Evolutionary conservation across 2,797 vertebrate species (phyloP), one percentile per base, ranked within the genome.

Genomic region (Anguilla pacifica): DNA sequence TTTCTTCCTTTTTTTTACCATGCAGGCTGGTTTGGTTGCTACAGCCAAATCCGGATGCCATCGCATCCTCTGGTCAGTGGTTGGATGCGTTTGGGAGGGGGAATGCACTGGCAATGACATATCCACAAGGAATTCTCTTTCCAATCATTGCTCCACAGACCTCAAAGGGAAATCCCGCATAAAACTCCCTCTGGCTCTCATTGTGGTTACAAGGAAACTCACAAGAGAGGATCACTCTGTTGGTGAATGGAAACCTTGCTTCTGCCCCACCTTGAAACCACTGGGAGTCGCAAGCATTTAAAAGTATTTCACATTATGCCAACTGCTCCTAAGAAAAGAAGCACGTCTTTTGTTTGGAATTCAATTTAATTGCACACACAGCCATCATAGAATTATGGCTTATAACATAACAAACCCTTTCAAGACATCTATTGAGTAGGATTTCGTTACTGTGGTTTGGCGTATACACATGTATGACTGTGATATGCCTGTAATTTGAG

Each of bases 351-450:
- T 59, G 57, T 59, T 59, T 59, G 57, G 57, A 59, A 59, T 59
- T 59, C 57, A 59, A 59, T 59, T 59, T 59, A 59, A 59, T 17
- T 59, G 57, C 57, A 59, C 17, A 59, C 57, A 70, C n/a, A 70
- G 64, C 64, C n/a, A 70, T 70, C 25, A 70, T 70, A n/a, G 25
- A 70, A 70, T 70, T 28, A 70, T 59, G 64, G 64, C 10, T 70
- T 70, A 70, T 28, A 70, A 70, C 15, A 70, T 5, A n/a, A n/a
- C 2, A 70, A 70, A 70, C 64, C n/a, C 19, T 70, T 70, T 70
- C 64, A 70, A 70, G 64, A 70, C 64, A 28, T 70, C 64, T 70
- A 28, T 28, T 70, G 64, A 70, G 64, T 70, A 70, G 64, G 64
- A 70, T 28, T 70, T 70, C 28, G 25, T 4, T 10, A n/a, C 7